Conservation (phyloP, 2,888 invertebrate genomes). For the Drosophila tripunctata region DNA sequence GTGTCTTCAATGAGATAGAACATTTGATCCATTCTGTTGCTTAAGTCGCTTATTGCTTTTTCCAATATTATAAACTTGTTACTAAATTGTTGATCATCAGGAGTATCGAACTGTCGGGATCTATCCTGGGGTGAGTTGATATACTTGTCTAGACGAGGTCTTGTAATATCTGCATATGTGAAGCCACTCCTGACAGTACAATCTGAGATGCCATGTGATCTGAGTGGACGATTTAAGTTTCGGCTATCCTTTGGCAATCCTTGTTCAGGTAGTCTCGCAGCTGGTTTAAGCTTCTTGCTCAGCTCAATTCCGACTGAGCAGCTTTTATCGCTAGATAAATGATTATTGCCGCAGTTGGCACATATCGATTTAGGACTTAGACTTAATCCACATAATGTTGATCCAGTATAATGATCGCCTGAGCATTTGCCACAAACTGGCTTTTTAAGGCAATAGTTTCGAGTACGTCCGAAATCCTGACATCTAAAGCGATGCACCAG, state of each 20-base stretch:
- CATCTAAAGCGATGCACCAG: slow-evolving; percentile 20
- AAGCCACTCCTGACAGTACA: slow-evolving; percentile 1
- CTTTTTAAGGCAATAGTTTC: slow-evolving; percentile 14
- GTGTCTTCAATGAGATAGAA: slow-evolving; percentile 11
- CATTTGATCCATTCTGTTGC: slow-evolving; percentile 14
- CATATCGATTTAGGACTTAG: neutral
- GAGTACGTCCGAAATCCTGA: slow-evolving; percentile 13
- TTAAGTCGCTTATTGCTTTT: slow-evolving; percentile 1
- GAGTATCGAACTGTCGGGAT: neutral
- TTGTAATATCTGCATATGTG: neutral
- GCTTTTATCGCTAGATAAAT: neutral
- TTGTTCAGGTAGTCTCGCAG: neutral
- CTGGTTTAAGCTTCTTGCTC: slow-evolving; percentile 4
- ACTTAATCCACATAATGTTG: neutral
- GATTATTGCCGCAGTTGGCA: slow-evolving; percentile 4
- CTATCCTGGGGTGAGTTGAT: neutral
- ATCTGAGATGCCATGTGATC: neutral
- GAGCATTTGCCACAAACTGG: slow-evolving; percentile 14
- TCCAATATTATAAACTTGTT: slow-evolving; percentile 1
- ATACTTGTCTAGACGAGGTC: neutral
- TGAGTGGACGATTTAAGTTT: neutral
- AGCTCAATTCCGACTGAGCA: slow-evolving; percentile 1
- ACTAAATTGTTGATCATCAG: neutral
- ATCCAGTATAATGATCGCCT: slow-evolving; percentile 1
- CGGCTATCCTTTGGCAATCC: neutral